Evolutionary conservation across 2,797 vertebrate species (phyloP).

Genomic region (Euthynnus affinis): DNA sequence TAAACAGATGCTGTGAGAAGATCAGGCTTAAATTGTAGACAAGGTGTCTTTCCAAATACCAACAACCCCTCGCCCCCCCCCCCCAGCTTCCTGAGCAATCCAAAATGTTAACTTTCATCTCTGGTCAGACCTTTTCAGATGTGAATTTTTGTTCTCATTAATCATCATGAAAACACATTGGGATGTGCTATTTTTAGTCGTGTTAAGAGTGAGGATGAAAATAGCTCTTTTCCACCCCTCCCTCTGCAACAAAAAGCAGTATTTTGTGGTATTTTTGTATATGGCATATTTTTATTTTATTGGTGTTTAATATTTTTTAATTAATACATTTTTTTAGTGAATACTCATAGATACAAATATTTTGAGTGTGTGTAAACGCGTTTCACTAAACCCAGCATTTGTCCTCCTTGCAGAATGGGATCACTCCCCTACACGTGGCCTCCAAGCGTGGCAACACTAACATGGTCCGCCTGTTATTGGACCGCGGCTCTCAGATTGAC

Average conservation of each 20-base stretch:
- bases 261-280: too few species aligned
- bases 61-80: too few species aligned
- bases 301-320: neutral
- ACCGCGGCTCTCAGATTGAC: slow-evolving; percentile 96
- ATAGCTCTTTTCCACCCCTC: slow-evolving; percentile 33
- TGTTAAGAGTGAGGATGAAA: slow-evolving; percentile 15
- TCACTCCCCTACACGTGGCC: slow-evolving; percentile 97
- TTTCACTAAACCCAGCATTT: neutral
- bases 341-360: neutral
- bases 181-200: slow-evolving; percentile 39
- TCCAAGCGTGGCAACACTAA: slow-evolving; percentile 99
- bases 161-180: slow-evolving; percentile 13
- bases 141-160: slow-evolving; percentile 2
- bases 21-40: neutral
- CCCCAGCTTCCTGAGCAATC: neutral
- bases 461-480: slow-evolving; percentile 97
- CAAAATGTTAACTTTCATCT: slow-evolving; percentile 4
- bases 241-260: neutral
- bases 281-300: neutral
- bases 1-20: slow-evolving; percentile 8
- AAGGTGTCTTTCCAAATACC: neutral
- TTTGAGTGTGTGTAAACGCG: neutral
- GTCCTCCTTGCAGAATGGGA: slow-evolving; percentile 90
- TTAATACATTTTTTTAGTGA: neutral
- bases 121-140: neutral